Evolutionary conservation across 2,113 vertebrate species (phyloP), one percentile per base, ranked within the genome.

Genomic region (Mellivora capensis): DNA sequence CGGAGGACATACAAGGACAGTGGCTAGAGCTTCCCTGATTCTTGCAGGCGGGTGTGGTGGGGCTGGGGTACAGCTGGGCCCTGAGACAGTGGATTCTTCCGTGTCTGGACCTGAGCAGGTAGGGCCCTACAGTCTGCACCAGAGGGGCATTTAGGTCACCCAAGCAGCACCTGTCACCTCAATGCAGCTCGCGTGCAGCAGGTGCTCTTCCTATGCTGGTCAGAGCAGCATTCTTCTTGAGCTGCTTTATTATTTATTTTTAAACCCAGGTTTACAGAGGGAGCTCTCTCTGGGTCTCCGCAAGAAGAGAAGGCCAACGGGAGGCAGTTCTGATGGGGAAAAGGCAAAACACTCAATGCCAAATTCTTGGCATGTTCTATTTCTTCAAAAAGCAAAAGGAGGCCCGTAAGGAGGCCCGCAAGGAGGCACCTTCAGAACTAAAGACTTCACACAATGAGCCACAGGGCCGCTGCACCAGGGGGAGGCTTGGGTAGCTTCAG

Each of bases 151-250:
- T 13, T 21, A 47, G 29, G 8, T 13, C 49, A 31, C 31, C n/a
- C 31, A 18, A 3, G 6, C 47, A 37, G 83, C 39, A 27, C 34
- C 89, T 3, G 11, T 93, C 11, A 3, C 11, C 42, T 20, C 20
- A 6, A 23, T 3, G 31, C 34, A 23, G 15, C 11, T 23, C 9
- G 7, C 71, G 13, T 6, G 25, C 18, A 8, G 71, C 3, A 0
- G 27, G 25, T 69, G 27, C 18, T 1, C 3, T 6, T 25, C 17
- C 1, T 10, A 18, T 44, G 42, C 27, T 37, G 27, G 25, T 61
- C 20, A 17, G 54, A 64, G 62, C 34, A 3, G 9, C 21, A 5
- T 21, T 15, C 69, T 17, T 39, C 54, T n/a, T 29, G 29, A n/a
- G 7, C 59, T 7, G 25, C 52, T 52, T 49, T 27, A 15, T 23